Evolutionary conservation across 64 coral and sea anemone species (phyloP), one percentile per base, ranked within the genome.

Genomic region (Actinia tenebrosa): DNA sequence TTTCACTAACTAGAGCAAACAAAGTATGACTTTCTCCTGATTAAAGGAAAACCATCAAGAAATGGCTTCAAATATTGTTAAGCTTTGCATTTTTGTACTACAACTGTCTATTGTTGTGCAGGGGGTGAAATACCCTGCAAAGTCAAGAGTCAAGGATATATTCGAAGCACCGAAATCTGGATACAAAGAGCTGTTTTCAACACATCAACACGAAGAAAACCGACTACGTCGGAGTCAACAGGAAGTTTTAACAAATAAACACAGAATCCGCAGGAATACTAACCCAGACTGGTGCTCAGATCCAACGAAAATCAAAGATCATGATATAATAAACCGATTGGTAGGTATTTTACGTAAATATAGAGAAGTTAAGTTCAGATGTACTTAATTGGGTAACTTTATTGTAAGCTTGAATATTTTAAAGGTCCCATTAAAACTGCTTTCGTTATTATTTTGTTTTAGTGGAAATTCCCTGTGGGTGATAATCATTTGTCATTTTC

Each of bases 401-500:
- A 50, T 10, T 7, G 16, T 13, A 47, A 53, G 46, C 44, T n/a
- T 81, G 45, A 53, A 81, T 50, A 50, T 53, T 53, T 17, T 23
- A 81, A 22, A 50, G 27, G 27, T 81, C 14, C 15, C 19, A 1
- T 43, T 53, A 77, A 37, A 9, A 16, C 3, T 44, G 5, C 44
- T 79, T 16, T 60, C 22, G 7, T 78, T 86, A 45, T 45, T 64
- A 3, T 37, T 59, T 79, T 86, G 3, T 78, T 71, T 1, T 44
- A 91, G 89, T 91, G 83, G 82, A 79, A 79, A 43, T 91, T 91
- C 45, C 79, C 79, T 58, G 54, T 30, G 14, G 71, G 80, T 45
- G 85, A 87, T 23, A 82, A 53, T 55, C 86, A 77, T 68, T 45
- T 92, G 10, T 85, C 81, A n/a, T 85, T 92, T 19, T 92, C 90